Base-by-base conservation (phyloP, 2,888 invertebrate genomes). In the Chrysodeixis includens region DNA sequence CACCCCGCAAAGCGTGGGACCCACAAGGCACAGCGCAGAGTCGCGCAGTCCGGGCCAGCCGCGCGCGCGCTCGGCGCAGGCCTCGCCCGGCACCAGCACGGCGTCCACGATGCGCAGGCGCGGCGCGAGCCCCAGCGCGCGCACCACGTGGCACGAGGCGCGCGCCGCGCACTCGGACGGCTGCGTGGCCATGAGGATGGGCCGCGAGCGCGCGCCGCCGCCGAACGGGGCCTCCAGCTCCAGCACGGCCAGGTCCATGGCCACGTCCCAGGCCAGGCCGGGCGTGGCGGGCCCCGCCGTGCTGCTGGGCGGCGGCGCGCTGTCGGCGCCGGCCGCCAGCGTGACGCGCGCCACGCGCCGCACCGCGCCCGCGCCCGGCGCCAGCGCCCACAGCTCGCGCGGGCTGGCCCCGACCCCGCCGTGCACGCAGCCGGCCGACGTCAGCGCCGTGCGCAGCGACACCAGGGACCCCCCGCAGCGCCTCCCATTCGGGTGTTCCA, bases 161-260 rank as follows among this genome's bases (percentile, higher is more conserved):
- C 78, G 76, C 52, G 76, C 53, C 66, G 76, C 83, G 83, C 87
- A 89, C 74, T 89, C 88, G 22, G 58, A 76, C 26, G 76, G 78
- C 66, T 73, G 61, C 26, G 84, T 81, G 44, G 89, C 90, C 88
- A 90, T 85, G 40, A 91, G 79, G 70, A 92, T 90, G 69, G 93
- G 88, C 14, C 85, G 88, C 74, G 86, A 81, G 72, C 79, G 86
- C 72, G 85, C 81, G 63, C 63, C 83, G 40, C 66, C 71, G 14
- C 83, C 88, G 79, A 90, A 89, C 40, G 92, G 86, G 74, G 73
- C 71, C 80, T 88, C 90, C 81, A 93, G 79, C 86, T 91, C 90
- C 62, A 90, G 83, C 80, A 92, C 79, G 35, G 92, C 92, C 67
- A 90, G 74, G 79, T 88, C 90, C 64, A 67, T 60, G 64, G 67